phyloP scores from a whole-genome alignment of 2,797 vertebrate genomes.

The Rhabdomys pumilio region DNA sequence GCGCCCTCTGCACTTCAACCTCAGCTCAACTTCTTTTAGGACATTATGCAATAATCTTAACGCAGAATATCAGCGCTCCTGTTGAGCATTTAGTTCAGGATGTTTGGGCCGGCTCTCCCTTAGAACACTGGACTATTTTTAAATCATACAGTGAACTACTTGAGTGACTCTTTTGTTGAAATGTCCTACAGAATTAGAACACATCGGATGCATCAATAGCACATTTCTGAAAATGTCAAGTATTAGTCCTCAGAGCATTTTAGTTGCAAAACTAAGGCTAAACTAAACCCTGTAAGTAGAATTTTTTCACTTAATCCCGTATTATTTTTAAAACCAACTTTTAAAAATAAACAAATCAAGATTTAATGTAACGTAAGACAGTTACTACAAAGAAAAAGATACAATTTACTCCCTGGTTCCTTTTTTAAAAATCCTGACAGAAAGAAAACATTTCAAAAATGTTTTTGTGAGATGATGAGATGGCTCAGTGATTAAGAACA shows the following conservation, averaged over 20 bases:
- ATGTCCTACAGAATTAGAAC: constrained; percentile 75
- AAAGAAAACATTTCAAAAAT: constrained; percentile 16
- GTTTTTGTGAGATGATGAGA: not conserved
- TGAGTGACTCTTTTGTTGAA: constrained; percentile 77
- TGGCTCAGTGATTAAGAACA: not conserved
- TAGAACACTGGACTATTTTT: constrained; percentile 74
- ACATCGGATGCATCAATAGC: constrained; percentile 61
- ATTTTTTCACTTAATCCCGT: constrained; percentile 54
- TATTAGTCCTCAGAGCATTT: constrained; percentile 82
- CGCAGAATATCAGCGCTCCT: constrained; percentile 43
- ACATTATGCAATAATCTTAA: constrained; percentile 33
- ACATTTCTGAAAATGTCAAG: constrained; percentile 78
- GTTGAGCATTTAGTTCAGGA: constrained; percentile 69
- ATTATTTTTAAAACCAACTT: constrained; percentile 60
- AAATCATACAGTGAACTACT: constrained; percentile 69
- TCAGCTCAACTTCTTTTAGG: constrained; percentile 43
- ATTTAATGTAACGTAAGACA: not conserved
- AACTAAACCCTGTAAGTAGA: constrained; percentile 54
- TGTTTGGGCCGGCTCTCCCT: constrained; percentile 61
- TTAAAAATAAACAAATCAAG: constrained; percentile 58
- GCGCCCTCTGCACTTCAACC: constrained; percentile 34
- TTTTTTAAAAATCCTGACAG: not conserved
- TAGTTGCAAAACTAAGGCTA: constrained; percentile 82
- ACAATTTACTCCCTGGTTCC: constrained; percentile 34
- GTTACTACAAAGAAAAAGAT: constrained; percentile 30